Evolutionary conservation across 2,888 invertebrate species (phyloP).

Genomic region (Tenthredo livida): DNA sequence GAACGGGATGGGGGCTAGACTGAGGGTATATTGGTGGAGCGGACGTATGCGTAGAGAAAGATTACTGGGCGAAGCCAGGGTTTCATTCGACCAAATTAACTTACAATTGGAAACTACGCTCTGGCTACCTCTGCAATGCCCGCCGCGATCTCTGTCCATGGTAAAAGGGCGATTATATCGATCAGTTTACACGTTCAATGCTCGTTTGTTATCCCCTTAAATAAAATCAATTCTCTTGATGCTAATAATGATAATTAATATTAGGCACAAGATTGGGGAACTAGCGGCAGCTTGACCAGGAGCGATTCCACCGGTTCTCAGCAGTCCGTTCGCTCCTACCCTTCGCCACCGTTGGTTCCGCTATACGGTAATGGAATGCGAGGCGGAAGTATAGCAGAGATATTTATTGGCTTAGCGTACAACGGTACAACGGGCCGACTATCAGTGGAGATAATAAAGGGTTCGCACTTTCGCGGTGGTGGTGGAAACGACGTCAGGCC

Average conservation of each 20-base stretch:
- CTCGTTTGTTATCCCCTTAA: too few species aligned
- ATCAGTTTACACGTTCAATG: neutral
- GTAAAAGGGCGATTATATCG: constrained; percentile 58
- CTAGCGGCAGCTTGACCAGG: constrained; percentile 83
- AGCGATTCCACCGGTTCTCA: constrained; percentile 97
- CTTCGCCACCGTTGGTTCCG: constrained; percentile 73
- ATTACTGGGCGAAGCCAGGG: constrained; percentile 93
- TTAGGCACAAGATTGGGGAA: constrained; percentile 74
- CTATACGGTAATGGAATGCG: constrained; percentile 81
- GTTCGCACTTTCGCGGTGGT: constrained; percentile 83
- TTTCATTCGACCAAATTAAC: constrained; percentile 94
- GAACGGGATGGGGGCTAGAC: constrained; percentile 93
- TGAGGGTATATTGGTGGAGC: constrained; percentile 92
- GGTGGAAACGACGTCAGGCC: constrained; percentile 81
- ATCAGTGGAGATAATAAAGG: constrained; percentile 93
- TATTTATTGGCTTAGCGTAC: constrained; percentile 93
- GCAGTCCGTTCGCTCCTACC: constrained; percentile 85
- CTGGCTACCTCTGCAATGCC: constrained; percentile 89
- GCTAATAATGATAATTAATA: neutral
- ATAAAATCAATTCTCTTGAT: neutral
- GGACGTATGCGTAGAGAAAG: constrained; percentile 96
- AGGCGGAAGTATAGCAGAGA: constrained; percentile 94
- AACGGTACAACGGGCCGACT: constrained; percentile 96
- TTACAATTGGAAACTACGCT: constrained; percentile 94
- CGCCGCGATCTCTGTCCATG: constrained; percentile 74